Percentiles rank a stretch among this genome's conserved stretches.
Conservation (phyloP, 1,140 invertebrate species). For the Phenacoccus solenopsis region DNA sequence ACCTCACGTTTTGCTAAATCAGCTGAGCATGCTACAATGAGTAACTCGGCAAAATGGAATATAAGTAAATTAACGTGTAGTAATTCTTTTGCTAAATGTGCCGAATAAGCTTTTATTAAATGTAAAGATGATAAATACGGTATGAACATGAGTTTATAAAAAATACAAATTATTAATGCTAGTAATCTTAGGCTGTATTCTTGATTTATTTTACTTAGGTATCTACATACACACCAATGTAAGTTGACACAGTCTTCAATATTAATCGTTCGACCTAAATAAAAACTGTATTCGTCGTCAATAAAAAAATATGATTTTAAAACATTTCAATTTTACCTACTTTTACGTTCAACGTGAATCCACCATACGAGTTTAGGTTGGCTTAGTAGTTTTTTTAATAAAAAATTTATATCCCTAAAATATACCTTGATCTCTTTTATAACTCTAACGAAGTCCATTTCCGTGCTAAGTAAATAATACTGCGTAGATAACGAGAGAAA, state of each 20-base stretch:
- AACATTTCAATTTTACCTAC: not conserved
- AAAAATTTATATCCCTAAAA: not conserved
- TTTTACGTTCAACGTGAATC: not conserved
- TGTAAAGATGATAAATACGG: not conserved
- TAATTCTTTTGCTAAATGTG: not conserved
- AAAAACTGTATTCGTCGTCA: not conserved
- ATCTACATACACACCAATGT: not conserved
- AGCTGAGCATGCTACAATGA: not conserved
- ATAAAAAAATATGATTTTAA: not conserved
- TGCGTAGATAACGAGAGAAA: not conserved
- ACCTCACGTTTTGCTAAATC: not conserved
- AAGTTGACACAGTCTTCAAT: not conserved
- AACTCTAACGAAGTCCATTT: not conserved
- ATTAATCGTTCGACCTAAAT: too few relatives aligned
- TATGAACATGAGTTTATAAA: slow-evolving; percentile 1
- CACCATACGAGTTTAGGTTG: not conserved
- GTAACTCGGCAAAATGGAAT: not conserved
- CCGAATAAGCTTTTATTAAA: not conserved
- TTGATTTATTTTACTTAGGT: not conserved
- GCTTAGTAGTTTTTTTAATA: not conserved
- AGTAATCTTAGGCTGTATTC: not conserved
- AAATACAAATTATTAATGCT: not conserved
- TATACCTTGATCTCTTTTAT: not conserved
- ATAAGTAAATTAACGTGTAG: not conserved
- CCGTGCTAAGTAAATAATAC: not conserved